Percentiles rank a stretch among this genome's conserved stretches.
These are phyloP conservation scores for Sipha maydis DNA, from an alignment of 2,888 invertebrate genomes.

Conservation along the genomic window DNA sequence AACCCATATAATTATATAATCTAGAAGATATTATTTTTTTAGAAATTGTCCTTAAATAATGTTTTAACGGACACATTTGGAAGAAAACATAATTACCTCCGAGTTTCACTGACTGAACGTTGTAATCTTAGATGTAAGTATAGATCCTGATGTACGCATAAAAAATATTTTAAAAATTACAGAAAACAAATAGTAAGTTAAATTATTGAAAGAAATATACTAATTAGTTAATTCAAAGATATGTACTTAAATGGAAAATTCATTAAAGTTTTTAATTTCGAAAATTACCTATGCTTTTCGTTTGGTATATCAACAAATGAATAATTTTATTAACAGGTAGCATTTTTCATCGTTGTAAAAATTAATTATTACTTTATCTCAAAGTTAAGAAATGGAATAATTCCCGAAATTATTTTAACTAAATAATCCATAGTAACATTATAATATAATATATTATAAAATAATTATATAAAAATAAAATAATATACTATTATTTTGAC, in stretches of 20 bases:
- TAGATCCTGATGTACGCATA: neutral
- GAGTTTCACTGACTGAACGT: constrained; percentile 94
- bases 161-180: neutral
- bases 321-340: neutral
- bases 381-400: too few species aligned
- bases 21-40: constrained; percentile 2
- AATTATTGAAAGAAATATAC: neutral
- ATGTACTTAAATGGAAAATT: neutral
- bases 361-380: too few species aligned
- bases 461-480: too few species aligned
- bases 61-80: constrained; percentile 83
- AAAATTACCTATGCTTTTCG: neutral
- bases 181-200: neutral
- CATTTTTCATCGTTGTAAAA: neutral
- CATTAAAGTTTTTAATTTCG: too few species aligned
- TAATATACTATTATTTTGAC: too few species aligned
- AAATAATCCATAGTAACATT: too few species aligned
- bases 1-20: neutral
- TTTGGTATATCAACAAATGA: neutral
- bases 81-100: constrained; percentile 88
- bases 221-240: neutral
- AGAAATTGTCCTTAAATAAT: constrained; percentile 25
- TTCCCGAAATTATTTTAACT: too few species aligned
- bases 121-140: constrained; percentile 96
- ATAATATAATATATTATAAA: too few species aligned